These are phyloP conservation scores for Chironomus tentans DNA, from an alignment of 2,888 invertebrate genomes.

Conservation along the genomic window DNA sequence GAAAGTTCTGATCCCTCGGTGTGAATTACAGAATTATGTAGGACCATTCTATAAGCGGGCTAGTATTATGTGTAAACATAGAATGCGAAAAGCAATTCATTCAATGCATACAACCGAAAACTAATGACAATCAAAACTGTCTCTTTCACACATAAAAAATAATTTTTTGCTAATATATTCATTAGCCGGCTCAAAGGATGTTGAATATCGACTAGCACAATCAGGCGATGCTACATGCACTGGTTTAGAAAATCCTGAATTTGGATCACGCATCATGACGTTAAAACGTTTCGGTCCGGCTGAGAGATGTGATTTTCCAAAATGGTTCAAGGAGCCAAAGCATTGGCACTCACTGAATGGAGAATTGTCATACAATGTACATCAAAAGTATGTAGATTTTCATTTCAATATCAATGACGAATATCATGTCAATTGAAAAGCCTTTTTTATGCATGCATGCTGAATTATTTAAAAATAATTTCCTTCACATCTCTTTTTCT, in stretches of 20 bases:
- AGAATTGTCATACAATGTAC: constrained; percentile 71
- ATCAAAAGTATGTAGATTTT: constrained; percentile 47
- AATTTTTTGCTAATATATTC: not conserved
- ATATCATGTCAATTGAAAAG: not conserved
- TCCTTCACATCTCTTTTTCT: not conserved
- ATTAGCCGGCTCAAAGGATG: constrained; percentile 44
- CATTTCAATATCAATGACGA: not conserved
- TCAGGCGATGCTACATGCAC: constrained; percentile 91
- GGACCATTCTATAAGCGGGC: too few relatives aligned
- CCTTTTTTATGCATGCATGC: not conserved
- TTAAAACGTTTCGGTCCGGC: constrained; percentile 41
- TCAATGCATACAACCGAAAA: not conserved
- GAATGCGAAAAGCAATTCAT: too few relatives aligned
- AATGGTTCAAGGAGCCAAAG: constrained; percentile 73
- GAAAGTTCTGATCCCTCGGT: too few relatives aligned
- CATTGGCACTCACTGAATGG: constrained; percentile 87
- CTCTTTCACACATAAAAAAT: not conserved
- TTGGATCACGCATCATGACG: constrained; percentile 43
- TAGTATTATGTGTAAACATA: too few relatives aligned
- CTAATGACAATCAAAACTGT: not conserved
- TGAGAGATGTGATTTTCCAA: constrained; percentile 68
- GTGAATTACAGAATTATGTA: too few relatives aligned
- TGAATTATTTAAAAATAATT: constrained; percentile 1
- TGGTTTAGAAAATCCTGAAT: constrained; percentile 77
- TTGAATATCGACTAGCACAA: constrained; percentile 78